Conservation (phyloP, 2,797 vertebrate species). For the Morus bassanus region DNA sequence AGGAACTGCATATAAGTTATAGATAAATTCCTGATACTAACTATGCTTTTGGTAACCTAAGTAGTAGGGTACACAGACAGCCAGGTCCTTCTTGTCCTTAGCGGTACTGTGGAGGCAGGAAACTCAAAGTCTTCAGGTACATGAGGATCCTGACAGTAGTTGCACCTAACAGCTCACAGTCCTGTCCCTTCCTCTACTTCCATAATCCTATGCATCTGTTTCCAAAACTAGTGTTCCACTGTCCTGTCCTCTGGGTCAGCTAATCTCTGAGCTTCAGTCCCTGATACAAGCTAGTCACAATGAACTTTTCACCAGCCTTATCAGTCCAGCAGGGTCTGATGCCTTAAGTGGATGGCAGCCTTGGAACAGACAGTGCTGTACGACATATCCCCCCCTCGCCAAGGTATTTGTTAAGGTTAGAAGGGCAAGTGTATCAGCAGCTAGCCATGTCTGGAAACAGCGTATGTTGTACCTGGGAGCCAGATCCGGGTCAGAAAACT, state of each 20-base stretch:
- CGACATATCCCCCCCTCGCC: fast-evolving
- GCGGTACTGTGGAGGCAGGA: neutral
- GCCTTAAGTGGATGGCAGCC: neutral
- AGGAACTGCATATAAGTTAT: neutral
- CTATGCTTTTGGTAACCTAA: neutral
- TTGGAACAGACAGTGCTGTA: neutral
- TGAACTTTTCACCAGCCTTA: neutral
- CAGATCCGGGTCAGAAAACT: neutral
- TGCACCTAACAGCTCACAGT: neutral
- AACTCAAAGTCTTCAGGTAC: neutral
- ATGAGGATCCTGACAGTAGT: neutral
- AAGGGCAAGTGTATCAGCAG: neutral
- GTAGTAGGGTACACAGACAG: neutral
- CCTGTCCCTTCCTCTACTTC: neutral
- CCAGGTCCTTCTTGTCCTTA: neutral
- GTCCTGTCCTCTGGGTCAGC: neutral
- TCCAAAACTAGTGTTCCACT: neutral
- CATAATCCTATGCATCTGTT: neutral
- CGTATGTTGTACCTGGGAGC: fast-evolving
- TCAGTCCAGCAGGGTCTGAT: neutral
- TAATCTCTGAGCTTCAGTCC: neutral
- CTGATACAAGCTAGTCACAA: neutral
- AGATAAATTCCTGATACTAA: neutral
- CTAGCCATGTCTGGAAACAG: neutral
- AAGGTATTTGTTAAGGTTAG: neutral